A percentile compares a stretch with the other conserved stretches of the same genome.
Conservation (phyloP, 2,113 vertebrate species). For the Tragelaphus strepsiceros region DNA sequence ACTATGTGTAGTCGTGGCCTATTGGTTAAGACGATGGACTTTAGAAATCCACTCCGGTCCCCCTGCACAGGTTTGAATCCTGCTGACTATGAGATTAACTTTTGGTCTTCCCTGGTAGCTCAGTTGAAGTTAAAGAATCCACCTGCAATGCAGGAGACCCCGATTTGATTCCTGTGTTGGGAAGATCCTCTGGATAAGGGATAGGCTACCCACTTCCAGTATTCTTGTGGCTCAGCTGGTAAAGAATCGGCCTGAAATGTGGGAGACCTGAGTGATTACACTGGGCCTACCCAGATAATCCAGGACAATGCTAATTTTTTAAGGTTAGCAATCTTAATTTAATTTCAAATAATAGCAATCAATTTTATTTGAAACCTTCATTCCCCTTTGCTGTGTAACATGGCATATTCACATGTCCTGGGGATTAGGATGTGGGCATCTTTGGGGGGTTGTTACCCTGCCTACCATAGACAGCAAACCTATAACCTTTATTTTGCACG, state of each 20-base stretch:
- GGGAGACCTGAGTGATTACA: background rate
- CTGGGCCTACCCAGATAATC: background rate
- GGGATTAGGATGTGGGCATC: background rate
- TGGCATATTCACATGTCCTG: background rate
- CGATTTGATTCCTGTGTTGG: fast-evolving
- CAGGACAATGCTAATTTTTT: background rate
- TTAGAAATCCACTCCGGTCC: background rate
- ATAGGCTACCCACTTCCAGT: background rate
- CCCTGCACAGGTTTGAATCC: background rate
- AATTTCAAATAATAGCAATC: background rate
- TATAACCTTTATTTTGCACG: background rate
- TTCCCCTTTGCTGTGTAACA: background rate
- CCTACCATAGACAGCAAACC: background rate
- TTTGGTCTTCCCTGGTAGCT: background rate
- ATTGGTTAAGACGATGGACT: background rate
- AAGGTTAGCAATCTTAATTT: background rate
- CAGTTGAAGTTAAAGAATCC: background rate
- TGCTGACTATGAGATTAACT: background rate
- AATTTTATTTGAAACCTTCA: background rate
- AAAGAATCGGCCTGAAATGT: background rate
- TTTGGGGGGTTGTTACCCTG: background rate
- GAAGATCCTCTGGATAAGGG: background rate
- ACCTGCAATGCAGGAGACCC: background rate
- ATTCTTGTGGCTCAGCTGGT: background rate
- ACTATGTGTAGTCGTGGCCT: background rate